These are phyloP conservation scores for Terrapene triunguis DNA, from an alignment of 2,113 vertebrate genomes.

Conservation along the genomic window DNA sequence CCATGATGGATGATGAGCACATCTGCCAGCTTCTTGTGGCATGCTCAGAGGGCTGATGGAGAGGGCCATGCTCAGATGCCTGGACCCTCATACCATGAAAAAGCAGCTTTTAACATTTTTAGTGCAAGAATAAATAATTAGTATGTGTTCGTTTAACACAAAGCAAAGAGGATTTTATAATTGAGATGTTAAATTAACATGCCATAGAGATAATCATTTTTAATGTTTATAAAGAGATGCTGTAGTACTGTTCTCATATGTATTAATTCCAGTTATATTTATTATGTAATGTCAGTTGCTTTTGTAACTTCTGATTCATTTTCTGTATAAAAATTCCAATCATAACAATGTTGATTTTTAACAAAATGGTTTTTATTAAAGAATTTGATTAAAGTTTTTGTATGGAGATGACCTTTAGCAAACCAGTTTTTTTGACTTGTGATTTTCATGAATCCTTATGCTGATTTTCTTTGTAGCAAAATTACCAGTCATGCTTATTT, in stretches of 20 bases:
- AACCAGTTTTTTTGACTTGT: background rate
- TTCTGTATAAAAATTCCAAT: constrained; percentile 67
- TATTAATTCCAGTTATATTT: constrained; percentile 61
- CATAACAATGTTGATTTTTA: constrained; percentile 59
- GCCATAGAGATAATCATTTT: constrained; percentile 28
- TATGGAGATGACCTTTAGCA: constrained; percentile 25
- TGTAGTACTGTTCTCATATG: constrained; percentile 29
- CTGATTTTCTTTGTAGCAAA: background rate
- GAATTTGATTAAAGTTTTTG: constrained; percentile 42
- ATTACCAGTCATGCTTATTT: background rate
- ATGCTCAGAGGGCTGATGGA: background rate
- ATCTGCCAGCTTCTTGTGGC: background rate
- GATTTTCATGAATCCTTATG: background rate
- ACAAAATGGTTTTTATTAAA: constrained; percentile 70
- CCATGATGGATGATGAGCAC: background rate
- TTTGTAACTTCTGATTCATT: constrained; percentile 71
- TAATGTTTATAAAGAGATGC: constrained; percentile 36
- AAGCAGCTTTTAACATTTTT: background rate
- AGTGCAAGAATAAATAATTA: constrained; percentile 10
- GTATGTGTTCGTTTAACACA: background rate
- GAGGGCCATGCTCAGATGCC: too few species aligned
- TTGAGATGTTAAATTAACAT: background rate
- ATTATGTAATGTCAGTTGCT: constrained; percentile 69
- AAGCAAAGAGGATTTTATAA: background rate
- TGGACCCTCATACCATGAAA: background rate